These are phyloP conservation scores for Drosophila dunni DNA, from an alignment of 1,140 invertebrate species.

Conservation along the genomic window DNA sequence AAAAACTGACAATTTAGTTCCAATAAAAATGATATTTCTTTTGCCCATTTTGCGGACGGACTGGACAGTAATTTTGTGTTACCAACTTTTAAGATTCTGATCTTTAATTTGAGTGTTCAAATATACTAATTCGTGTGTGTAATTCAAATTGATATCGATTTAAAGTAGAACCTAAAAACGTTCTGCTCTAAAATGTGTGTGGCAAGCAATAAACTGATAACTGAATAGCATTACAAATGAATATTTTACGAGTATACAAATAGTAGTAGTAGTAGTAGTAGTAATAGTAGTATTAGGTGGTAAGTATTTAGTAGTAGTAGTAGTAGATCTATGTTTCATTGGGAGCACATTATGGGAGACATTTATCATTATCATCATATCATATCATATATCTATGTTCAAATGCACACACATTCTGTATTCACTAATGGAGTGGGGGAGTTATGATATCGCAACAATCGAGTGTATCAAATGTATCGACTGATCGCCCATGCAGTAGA, in stretches of 20 bases:
- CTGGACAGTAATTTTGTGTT: not conserved
- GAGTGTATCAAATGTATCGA: constrained; percentile 19
- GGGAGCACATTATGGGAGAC: constrained; percentile 29
- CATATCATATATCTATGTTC: constrained; percentile 22
- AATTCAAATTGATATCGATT: constrained; percentile 1
- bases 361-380: constrained; percentile 50
- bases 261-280: constrained; percentile 5
- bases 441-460: constrained; percentile 14
- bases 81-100: constrained; percentile 21
- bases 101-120: constrained; percentile 32
- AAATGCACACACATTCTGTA: constrained; percentile 53
- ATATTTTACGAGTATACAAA: constrained; percentile 30
- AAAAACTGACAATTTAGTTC: constrained; percentile 3
- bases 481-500: constrained; percentile 53
- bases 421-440: constrained; percentile 25
- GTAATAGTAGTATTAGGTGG: not conserved
- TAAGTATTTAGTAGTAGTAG: constrained; percentile 3
- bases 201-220: constrained; percentile 66
- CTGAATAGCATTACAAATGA: constrained; percentile 53
- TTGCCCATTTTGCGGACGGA: constrained; percentile 24
- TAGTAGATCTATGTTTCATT: constrained; percentile 35
- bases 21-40: not conserved
- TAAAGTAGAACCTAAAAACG: constrained; percentile 17
- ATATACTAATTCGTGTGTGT: constrained; percentile 12
- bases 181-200: constrained; percentile 26